Evolutionary conservation across 2,888 invertebrate genomes (phyloP), one percentile per base, ranked within the genome.

Genomic region (Bellardia pandia): DNA sequence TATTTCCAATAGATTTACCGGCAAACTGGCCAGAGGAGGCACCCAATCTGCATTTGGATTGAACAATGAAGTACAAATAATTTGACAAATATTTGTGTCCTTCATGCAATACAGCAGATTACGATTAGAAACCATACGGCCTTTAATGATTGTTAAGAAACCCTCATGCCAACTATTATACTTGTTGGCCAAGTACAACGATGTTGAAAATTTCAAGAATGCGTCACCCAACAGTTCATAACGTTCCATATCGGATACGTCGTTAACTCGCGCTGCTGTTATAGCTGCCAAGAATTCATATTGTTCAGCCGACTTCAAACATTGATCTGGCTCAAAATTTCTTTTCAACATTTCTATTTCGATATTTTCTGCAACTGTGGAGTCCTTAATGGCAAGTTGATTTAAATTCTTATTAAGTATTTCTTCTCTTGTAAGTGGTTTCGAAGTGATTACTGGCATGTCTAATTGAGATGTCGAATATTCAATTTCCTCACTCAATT

Each of bases 221-320:
- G 97, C 96, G 94, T 98, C 98, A 0, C 98, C 98, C 53, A 98
- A 95, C 0, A 97, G 96, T 93, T 98, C 98, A 51, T 97, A 94
- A 6, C 97, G 94, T 92, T 98, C 98, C 91, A 97, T 94, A 91
- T 97, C 96, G 77, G 97, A 96, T 58, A 95, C 95, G 91, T 98
- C 98, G 80, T 95, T 94, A 0, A 96, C 95, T 87, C 95, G 94
- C 13, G 96, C 95, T 58, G 96, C 94, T 0, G 97, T 97, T 13
- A 98, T 92, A 0, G 97, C 96, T 92, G 95, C 92, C 85, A 94
- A 78, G 8, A 93, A 91, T 48, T 94, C 93, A 16, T 89, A 89
- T 82, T 93, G 93, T 78, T 93, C 93, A 2, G 92, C 93, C 3
- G 91, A 89, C 0, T 87, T 89, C 0, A 90, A 77, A 0, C 84